These are phyloP conservation scores for Halocaridina rubra DNA, from an alignment of 2,888 invertebrate genomes.

Conservation along the genomic window DNA sequence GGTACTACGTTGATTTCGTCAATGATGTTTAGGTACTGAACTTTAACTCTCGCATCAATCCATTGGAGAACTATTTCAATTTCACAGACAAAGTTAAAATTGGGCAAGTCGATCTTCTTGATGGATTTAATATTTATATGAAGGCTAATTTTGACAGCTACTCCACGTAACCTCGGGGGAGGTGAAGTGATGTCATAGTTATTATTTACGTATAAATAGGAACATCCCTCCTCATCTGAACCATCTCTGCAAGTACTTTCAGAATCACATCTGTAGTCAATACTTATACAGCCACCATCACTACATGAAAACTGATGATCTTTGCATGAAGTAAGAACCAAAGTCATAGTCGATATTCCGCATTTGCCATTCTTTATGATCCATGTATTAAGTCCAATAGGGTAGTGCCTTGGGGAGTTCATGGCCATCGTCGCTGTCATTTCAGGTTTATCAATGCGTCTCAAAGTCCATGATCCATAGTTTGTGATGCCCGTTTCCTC, in stretches of 20 bases:
- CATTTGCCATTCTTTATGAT: background rate
- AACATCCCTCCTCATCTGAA: conserved; percentile 2
- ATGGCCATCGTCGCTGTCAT: background rate
- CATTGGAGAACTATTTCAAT: background rate
- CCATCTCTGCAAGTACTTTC: background rate
- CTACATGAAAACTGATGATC: background rate
- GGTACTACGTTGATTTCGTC: background rate
- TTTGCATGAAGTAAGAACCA: background rate
- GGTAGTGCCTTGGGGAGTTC: background rate
- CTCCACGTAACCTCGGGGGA: background rate
- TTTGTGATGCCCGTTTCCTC: background rate
- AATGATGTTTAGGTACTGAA: background rate
- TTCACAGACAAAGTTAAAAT: background rate
- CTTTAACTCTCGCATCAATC: background rate
- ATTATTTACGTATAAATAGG: background rate
- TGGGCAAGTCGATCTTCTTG: background rate
- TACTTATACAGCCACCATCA: background rate
- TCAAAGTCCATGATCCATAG: conserved; percentile 9
- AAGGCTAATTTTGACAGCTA: background rate
- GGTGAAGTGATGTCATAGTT: background rate
- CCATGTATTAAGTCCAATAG: conserved; percentile 7
- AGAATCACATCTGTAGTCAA: background rate
- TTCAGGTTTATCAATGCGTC: background rate
- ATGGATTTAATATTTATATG: background rate
- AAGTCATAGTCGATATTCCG: background rate